Evolutionary conservation across 2,888 invertebrate species (phyloP), one percentile per base, ranked within the genome.

Genomic region (Malacosoma neustria): DNA sequence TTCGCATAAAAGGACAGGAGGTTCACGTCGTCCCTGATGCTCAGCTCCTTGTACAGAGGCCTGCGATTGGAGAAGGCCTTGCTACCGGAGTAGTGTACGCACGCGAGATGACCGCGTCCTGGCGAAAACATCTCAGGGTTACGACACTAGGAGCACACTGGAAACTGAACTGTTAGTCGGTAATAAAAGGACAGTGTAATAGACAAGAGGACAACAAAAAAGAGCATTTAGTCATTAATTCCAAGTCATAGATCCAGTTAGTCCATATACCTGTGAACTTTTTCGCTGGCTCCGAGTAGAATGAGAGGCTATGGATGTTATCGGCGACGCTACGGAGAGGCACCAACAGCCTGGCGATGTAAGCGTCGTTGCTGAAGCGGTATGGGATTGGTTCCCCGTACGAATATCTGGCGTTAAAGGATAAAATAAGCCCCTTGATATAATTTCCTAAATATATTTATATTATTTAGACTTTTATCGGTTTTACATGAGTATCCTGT

Each of bases 1-100:
- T 92, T 92, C 84, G 92, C 91, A 88, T 95, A 95, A 88, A 91
- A 94, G 71, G 95, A 95, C 69, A 95, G 89, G 63, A 94, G 90
- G 70, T 93, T 93, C 75, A 95, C 93, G 87, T 95, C 95, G 77
- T 90, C 93, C 75, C 91, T 91, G 73, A 95, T 90, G 79, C 92
- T 93, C 61, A 93, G 91, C 70, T 90, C 89, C 65, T 90, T 88
- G 77, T 88, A 88, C 68, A 92, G 90, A 45, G 93, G 90, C 64
- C 90, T 88, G 65, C 94, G 91, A 72, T 90, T 89, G 63, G 92
- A 89, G 81, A 92, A 93, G 55, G 90, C 91, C 77, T 90, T 93
- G 63, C 92, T 92, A 62, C 93, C 95, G 69, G 93, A 91, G 87
- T 93, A 95, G 70, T 92, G 91, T 69, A 95, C 88, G 81, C 93